Percentiles rank a stretch among this genome's conserved stretches.
These are phyloP conservation scores for Apodemus sylvaticus DNA, from an alignment of 2,113 vertebrate genomes.

Conservation along the genomic window DNA sequence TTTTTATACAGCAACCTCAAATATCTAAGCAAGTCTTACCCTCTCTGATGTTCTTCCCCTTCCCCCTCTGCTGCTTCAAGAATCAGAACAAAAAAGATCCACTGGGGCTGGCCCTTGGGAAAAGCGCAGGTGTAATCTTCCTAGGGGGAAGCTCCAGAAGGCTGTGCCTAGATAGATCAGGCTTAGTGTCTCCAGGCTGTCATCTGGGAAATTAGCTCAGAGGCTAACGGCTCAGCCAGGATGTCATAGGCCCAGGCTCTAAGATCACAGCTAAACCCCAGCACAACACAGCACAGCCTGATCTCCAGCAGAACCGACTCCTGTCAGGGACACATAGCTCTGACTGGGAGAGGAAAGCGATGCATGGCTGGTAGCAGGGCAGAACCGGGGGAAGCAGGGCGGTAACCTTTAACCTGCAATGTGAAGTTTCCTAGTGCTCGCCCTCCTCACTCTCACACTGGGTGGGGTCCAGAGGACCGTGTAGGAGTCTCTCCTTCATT, in stretches of 20 bases:
- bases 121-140: too few species aligned
- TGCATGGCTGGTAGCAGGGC: background rate
- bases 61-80: too few species aligned
- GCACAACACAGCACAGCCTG: background rate
- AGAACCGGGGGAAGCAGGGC: background rate
- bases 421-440: background rate
- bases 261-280: background rate
- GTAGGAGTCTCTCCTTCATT: background rate
- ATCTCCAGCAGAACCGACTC: background rate
- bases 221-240: background rate
- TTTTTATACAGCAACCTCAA: too few species aligned
- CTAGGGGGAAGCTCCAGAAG: background rate
- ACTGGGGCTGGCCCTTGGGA: too few species aligned
- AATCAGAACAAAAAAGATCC: too few species aligned
- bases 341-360: background rate
- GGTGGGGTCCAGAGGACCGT: background rate
- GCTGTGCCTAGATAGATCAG: background rate
- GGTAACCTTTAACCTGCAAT: background rate
- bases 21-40: too few species aligned
- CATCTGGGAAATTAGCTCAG: background rate
- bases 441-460: background rate
- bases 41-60: too few species aligned
- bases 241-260: too few species aligned
- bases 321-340: background rate
- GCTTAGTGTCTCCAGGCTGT: fast-evolving